These are phyloP conservation scores for Sorex fumeus DNA, from an alignment of 2,113 vertebrate genomes.

Conservation along the genomic window DNA sequence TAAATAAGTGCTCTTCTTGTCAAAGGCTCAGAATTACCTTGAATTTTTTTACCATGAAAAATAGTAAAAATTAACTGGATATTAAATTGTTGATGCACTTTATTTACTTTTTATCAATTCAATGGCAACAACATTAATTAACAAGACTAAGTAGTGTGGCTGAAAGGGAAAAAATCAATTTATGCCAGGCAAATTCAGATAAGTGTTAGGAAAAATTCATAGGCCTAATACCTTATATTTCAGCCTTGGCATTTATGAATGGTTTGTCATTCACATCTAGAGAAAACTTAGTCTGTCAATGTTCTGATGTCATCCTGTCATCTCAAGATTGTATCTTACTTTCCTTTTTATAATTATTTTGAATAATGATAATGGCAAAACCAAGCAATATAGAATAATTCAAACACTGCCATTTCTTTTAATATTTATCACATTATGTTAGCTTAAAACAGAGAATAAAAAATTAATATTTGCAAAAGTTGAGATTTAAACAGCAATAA, in stretches of 20 bases:
- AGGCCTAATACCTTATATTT: not conserved
- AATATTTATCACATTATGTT: constrained; percentile 26
- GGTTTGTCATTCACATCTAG: not conserved
- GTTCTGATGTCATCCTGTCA: not conserved
- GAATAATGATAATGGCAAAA: not conserved
- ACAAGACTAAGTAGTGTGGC: not conserved
- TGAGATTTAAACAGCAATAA: not conserved
- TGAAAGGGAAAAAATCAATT: not conserved
- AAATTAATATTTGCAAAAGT: not conserved
- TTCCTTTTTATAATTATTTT: not conserved
- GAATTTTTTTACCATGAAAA: not conserved
- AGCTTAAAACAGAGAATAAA: not conserved
- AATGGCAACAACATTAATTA: not conserved
- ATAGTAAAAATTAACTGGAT: not conserved
- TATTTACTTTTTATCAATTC: not conserved
- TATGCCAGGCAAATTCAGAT: not conserved
- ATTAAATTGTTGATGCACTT: not conserved
- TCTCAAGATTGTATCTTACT: not conserved
- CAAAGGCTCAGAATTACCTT: not conserved
- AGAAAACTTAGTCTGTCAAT: not conserved
- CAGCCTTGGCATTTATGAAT: not conserved
- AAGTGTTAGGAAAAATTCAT: not conserved
- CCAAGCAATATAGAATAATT: not conserved
- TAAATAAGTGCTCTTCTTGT: not conserved
- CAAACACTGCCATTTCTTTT: not conserved